These are phyloP conservation scores for Phodopus roborovskii DNA, from an alignment of 2,113 vertebrate species.

Conservation along the genomic window DNA sequence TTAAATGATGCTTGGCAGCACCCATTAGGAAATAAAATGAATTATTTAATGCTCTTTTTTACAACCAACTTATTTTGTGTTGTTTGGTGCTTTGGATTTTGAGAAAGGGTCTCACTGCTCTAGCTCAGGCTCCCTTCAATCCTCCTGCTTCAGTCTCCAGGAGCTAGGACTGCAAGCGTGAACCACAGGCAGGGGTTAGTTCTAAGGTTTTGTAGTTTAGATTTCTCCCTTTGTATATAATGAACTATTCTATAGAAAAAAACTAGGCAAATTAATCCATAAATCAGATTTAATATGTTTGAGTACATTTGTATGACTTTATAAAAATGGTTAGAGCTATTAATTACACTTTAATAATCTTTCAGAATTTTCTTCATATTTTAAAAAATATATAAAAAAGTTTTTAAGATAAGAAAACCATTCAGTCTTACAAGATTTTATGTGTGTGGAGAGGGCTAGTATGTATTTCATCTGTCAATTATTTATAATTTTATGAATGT, in stretches of 20 bases:
- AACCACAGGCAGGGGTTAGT: background rate
- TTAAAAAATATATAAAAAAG: conserved; percentile 10
- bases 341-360: conserved; percentile 5
- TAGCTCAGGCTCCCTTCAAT: background rate
- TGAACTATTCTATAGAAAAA: background rate
- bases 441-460: background rate
- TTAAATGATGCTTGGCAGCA: background rate
- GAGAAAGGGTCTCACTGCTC: background rate
- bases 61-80: background rate
- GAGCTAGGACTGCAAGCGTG: background rate
- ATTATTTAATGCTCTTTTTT: background rate
- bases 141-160: background rate
- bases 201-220: conserved; percentile 2
- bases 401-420: background rate
- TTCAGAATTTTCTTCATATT: conserved; percentile 35
- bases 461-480: conserved; percentile 13
- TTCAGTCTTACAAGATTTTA: background rate
- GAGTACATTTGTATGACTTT: background rate
- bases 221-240: background rate
- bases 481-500: conserved; percentile 54
- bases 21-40: background rate
- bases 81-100: background rate
- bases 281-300: conserved; percentile 26
- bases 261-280: conserved; percentile 19
- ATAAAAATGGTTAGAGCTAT: background rate